Evolutionary conservation across 2,113 vertebrate genomes (phyloP), one percentile per base, ranked within the genome.

Genomic region (Fregata magnificens): DNA sequence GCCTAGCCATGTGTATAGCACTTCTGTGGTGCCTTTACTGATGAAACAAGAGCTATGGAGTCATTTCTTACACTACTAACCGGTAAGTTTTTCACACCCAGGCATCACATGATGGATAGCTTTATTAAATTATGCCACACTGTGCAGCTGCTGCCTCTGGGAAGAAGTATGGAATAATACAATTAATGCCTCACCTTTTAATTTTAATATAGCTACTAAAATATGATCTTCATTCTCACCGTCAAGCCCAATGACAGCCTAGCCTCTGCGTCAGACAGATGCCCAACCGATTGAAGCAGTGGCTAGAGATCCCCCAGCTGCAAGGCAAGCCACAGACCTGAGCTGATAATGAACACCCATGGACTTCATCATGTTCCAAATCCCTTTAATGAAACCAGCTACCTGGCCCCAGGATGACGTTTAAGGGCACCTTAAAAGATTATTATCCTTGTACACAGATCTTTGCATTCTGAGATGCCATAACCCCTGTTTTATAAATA

Each of bases 131-230:
- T 90, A 56, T 82, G 18, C 38, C 38, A 44, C 14, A 9, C 56
- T 56, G 16, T 66, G 36, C 53, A 87, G 66, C 84, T 79, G 53
- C 58, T 90, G 56, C 71, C 32, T 77, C 92, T 91, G 44, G 31
- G 29, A 90, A 93, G 63, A 86, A 81, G 34, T 21, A 63, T 47
- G 29, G 59, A 86, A 78, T 56, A 92, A 88, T 67, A 36, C 32
- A 67, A 59, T 84, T 88, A 86, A 78, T 88, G 72, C 16, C 29
- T 92, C 76, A 45, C 63, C n/a, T 85, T 88, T 88, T 78, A 19
- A 53, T 71, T 94, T 90, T 79, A 85, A 25, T 90, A 71, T 49
- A 78, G 65, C n/a, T 92, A 32, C 58, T 59, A 78, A 71, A 95
- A 59, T 91, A 66, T 26, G 6, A n/a, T 77, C 50, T 71, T 95